These are phyloP conservation scores for Caenorhabditis macrosperma DNA, from an alignment of 2,888 invertebrate genomes.

Conservation along the genomic window DNA sequence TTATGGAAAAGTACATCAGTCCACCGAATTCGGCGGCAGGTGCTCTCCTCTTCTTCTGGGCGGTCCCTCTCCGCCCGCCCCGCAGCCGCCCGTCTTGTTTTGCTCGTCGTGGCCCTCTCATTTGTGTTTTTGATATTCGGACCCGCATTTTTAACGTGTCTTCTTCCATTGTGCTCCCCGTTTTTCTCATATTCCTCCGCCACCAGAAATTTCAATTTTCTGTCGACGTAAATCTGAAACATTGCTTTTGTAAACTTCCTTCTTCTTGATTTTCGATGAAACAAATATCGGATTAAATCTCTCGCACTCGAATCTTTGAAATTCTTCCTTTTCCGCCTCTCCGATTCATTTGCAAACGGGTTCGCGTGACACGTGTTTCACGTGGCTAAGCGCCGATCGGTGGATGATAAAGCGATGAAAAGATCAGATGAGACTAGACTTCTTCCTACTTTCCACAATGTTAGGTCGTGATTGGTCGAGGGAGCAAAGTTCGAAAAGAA, in stretches of 20 bases:
- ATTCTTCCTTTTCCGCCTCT: not conserved
- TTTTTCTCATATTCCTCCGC: not conserved
- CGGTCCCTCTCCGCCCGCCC: not conserved
- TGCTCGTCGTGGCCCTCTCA: not conserved
- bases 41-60: not conserved
- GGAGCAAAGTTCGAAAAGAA: too few relatives aligned
- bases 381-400: not conserved
- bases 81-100: not conserved
- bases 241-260: not conserved
- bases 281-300: not conserved
- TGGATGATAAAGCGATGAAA: not conserved
- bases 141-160: not conserved
- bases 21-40: not conserved
- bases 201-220: too few relatives aligned
- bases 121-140: conserved; percentile 8
- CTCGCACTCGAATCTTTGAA: conserved; percentile 6
- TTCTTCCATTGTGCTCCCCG: not conserved
- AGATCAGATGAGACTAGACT: not conserved
- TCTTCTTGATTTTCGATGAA: not conserved
- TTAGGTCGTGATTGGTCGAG: too few relatives aligned
- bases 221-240: too few relatives aligned
- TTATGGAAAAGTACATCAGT: not conserved
- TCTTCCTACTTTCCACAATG: not conserved
- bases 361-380: not conserved
- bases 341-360: not conserved